These are phyloP conservation scores for Nyctereutes procyonoides DNA, from an alignment of 2,113 vertebrate species.

Conservation along the genomic window DNA sequence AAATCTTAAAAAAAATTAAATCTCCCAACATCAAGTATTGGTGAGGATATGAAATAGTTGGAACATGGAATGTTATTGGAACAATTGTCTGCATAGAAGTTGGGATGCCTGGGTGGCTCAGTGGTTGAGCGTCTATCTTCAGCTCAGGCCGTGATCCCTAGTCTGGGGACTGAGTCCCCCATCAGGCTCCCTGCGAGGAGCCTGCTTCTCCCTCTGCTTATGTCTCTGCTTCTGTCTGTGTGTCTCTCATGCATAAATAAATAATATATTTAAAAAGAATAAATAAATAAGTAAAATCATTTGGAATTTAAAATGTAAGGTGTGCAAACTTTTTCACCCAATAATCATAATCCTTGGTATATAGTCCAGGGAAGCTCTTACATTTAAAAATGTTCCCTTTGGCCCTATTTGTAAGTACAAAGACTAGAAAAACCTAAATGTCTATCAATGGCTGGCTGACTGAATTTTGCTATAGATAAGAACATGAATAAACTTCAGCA, in stretches of 20 bases:
- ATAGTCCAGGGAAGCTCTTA: neutral
- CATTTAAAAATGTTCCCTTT: slow-evolving; percentile 2
- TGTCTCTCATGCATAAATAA: no score
- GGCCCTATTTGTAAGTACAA: neutral
- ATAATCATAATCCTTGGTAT: neutral
- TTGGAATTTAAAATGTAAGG: slow-evolving; percentile 4
- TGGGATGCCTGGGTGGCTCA: no score
- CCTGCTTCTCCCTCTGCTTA: no score
- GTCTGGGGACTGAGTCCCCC: no score
- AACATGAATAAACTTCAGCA: neutral
- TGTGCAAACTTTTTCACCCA: neutral
- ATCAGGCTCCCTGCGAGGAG: no score
- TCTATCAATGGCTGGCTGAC: neutral
- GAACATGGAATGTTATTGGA: neutral
- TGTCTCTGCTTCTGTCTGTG: no score
- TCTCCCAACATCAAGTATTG: neutral
- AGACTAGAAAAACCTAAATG: neutral
- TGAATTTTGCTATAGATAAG: neutral
- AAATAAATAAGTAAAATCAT: neutral
- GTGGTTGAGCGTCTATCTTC: no score
- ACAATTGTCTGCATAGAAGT: neutral
- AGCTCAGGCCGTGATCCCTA: no score
- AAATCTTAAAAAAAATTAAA: neutral
- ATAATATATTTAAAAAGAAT: no score
- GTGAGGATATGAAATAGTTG: neutral